These are phyloP conservation scores for Syngnathus acus DNA, from an alignment of 2,797 vertebrate genomes.

Conservation along the genomic window DNA sequence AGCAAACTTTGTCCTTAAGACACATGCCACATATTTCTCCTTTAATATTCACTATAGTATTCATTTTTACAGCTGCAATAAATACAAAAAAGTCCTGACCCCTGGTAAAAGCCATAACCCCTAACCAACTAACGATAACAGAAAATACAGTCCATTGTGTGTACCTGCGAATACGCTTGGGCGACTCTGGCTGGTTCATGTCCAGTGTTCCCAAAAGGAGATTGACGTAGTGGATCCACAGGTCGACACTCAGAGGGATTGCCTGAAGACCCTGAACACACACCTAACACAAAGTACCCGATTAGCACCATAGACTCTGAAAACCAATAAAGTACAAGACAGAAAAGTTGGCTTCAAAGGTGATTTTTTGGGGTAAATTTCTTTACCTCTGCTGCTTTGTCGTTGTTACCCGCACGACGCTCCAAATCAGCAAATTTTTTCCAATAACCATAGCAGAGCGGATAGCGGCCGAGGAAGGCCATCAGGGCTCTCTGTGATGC, in stretches of 20 bases:
- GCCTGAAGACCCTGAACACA: slow-evolving; percentile 73
- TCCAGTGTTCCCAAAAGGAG: slow-evolving; percentile 75
- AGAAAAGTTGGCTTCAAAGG: not conserved
- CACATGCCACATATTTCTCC: no score
- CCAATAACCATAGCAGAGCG: slow-evolving; percentile 86
- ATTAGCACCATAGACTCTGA: not conserved
- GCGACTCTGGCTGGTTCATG: slow-evolving; percentile 72
- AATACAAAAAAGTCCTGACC: no score
- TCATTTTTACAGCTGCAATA: no score
- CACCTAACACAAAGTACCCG: slow-evolving; percentile 59
- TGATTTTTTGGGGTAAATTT: not conserved
- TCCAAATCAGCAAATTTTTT: slow-evolving; percentile 82
- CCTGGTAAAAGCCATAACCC: not conserved
- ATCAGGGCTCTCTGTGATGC: slow-evolving; percentile 71
- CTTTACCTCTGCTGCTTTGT: slow-evolving; percentile 73
- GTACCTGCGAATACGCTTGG: slow-evolving; percentile 71
- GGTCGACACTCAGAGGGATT: slow-evolving; percentile 78
- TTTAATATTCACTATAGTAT: no score
- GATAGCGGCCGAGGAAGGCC: slow-evolving; percentile 74
- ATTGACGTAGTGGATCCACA: slow-evolving; percentile 84
- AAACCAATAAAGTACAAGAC: not conserved
- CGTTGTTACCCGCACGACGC: slow-evolving; percentile 60
- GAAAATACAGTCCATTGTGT: not conserved
- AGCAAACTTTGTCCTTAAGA: not conserved
- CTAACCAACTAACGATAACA: not conserved